phyloP scores from a whole-genome alignment of 2,888 invertebrate species.

The Smittia aterrima region DNA sequence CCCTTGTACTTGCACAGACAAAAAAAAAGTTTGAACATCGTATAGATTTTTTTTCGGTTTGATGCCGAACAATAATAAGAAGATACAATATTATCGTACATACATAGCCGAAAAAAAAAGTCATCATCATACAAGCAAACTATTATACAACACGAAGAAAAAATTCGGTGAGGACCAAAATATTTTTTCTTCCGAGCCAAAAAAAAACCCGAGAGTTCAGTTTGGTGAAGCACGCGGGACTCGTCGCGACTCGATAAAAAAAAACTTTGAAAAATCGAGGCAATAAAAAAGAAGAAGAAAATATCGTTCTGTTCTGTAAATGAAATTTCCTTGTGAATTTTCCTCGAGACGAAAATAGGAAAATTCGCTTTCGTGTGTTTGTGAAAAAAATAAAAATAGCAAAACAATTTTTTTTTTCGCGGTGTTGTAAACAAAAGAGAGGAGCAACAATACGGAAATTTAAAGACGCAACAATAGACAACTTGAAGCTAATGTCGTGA shows the following conservation, averaged over 20 bases:
- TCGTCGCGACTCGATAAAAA: slow-evolving; percentile 31
- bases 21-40: slow-evolving; percentile 10
- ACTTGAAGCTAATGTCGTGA: not conserved
- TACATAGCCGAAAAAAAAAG: slow-evolving; percentile 19
- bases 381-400: slow-evolving; percentile 15
- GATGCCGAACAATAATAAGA: slow-evolving; percentile 28
- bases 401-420: not conserved
- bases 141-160: slow-evolving; percentile 31
- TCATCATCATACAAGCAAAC: slow-evolving; percentile 30
- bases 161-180: slow-evolving; percentile 39
- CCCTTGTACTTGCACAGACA: not conserved
- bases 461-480: not conserved
- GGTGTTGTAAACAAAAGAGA: slow-evolving; percentile 15
- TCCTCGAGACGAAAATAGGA: slow-evolving; percentile 3
- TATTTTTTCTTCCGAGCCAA: slow-evolving; percentile 37
- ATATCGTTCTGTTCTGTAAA: not conserved
- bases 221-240: slow-evolving; percentile 36
- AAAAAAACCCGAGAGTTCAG: slow-evolving; percentile 28
- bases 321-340: slow-evolving; percentile 16
- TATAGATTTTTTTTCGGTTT: slow-evolving; percentile 21
- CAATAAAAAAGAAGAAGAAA: slow-evolving; percentile 14
- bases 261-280: slow-evolving; percentile 1
- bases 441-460: slow-evolving; percentile 2
- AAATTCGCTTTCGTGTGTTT: not conserved
- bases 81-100: slow-evolving; percentile 22